A percentile compares a stretch with the other conserved stretches of the same genome.
phyloP scores from a whole-genome alignment of 2,113 vertebrate species.

The Chlorodrepanis virens region DNA sequence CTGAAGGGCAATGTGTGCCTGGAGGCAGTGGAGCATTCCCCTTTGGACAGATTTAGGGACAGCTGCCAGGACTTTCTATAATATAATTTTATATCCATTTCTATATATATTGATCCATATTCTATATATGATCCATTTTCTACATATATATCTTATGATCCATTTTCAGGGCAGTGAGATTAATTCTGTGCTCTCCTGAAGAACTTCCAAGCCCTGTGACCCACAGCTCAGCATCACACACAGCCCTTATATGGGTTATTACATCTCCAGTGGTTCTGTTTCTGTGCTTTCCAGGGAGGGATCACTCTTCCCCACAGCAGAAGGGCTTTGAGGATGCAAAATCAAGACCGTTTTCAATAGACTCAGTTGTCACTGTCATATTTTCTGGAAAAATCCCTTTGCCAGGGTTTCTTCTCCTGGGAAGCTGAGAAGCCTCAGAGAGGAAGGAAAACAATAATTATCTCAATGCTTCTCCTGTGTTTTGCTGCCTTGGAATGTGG shows the following conservation, averaged over 20 bases:
- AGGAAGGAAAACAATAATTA: too few species aligned
- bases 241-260: too few species aligned
- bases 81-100: too few species aligned
- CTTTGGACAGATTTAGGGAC: not conserved
- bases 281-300: not conserved
- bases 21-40: not conserved
- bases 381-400: too few species aligned
- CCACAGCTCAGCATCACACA: not conserved
- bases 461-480: too few species aligned
- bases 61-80: not conserved
- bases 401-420: too few species aligned
- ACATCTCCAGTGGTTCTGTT: fast-evolving
- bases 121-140: too few species aligned
- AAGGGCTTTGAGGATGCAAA: not conserved
- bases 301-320: not conserved
- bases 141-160: not conserved
- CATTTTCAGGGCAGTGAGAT: not conserved
- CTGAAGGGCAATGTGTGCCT: fast-evolving
- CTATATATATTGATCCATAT: too few species aligned
- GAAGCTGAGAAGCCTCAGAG: too few species aligned
- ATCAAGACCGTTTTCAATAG: not conserved
- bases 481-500: too few species aligned
- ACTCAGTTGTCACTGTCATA: not conserved
- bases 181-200: not conserved
- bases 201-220: not conserved